Evolutionary conservation across 2,888 invertebrate species (phyloP).

Genomic region (Drosophila hamatofila): DNA sequence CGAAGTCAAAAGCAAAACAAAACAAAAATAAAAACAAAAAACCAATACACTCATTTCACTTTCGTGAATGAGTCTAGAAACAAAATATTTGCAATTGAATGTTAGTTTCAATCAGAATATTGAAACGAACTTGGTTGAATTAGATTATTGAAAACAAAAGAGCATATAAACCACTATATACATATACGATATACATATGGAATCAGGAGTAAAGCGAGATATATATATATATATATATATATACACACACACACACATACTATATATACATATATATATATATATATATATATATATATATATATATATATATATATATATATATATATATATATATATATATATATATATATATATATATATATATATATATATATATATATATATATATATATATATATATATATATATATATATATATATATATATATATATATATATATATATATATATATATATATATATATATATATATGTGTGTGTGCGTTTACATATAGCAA

Average conservation of each 20-base stretch:
- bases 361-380: slow-evolving; percentile 38
- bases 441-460: slow-evolving; percentile 16
- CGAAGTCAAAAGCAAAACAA: slow-evolving; percentile 40
- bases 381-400: slow-evolving; percentile 61
- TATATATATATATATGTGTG: slow-evolving; percentile 15
- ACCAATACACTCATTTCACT: no score
- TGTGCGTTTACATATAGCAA: slow-evolving; percentile 35
- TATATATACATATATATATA: neutral
- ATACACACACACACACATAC: slow-evolving; percentile 38
- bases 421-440: slow-evolving; percentile 31
- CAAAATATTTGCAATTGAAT: neutral
- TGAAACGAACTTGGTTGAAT: slow-evolving; percentile 24
- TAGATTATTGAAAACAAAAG: slow-evolving; percentile 17
- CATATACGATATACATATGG: slow-evolving; percentile 76
- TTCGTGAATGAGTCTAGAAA: no score
- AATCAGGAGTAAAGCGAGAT: slow-evolving; percentile 38
- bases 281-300: slow-evolving; percentile 30
- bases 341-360: slow-evolving; percentile 19
- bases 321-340: slow-evolving; percentile 30
- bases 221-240: slow-evolving; percentile 11
- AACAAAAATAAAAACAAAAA: neutral
- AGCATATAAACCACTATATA: slow-evolving; percentile 62
- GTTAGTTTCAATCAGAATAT: slow-evolving; percentile 11
- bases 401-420: slow-evolving; percentile 63
- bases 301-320: slow-evolving; percentile 17